Base-by-base conservation (phyloP, 2,113 vertebrate species). In the Pachycephala philippinensis region DNA sequence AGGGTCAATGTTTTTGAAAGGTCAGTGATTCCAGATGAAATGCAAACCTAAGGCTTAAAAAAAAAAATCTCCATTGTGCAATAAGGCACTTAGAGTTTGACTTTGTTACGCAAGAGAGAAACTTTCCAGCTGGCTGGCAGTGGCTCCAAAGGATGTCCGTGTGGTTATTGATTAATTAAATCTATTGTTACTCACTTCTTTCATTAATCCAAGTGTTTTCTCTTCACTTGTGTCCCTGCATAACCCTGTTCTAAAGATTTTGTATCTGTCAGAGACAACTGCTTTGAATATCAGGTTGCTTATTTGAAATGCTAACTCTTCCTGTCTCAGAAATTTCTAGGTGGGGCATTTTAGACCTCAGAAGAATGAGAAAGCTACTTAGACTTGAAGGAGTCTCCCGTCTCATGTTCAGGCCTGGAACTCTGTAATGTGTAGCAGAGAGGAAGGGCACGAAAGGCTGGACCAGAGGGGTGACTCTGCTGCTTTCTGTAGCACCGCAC, bases 131-230 rank as follows among this genome's bases (percentile, higher is more conserved):
- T 95, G 92, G 93, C 84, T 96, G 81, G 92, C 96, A 93, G 69
- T 10, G n/a, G 86, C 96, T 96, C 90, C 20, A 86, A 95, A 94
- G 90, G 84, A 90, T 95, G 90, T 90, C 84, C 6, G 3, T 39
- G 53, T 87, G 44, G 96, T 96, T 97, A 91, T 90, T 96, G 88
- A 97, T 97, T 97, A 96, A 97, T 93, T 90, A 84, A 87, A 84
- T 65, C 93, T 92, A 96, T 96, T 96, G 96, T 96, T 94, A 95
- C 72, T 92, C 80, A 84, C 83, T 92, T 81, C 86, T 97, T 92
- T 92, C 95, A 96, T 95, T 96, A 96, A 96, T 96, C 83, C 80
- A 78, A 87, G 69, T 72, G 44, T 96, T 94, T 95, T 94, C 87
- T 90, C 68, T 93, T 90, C 60, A 33, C 56, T 93, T 28, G 15